phyloP scores from a whole-genome alignment of 2,113 vertebrate genomes.

The Protomyctophum bolini region DNA sequence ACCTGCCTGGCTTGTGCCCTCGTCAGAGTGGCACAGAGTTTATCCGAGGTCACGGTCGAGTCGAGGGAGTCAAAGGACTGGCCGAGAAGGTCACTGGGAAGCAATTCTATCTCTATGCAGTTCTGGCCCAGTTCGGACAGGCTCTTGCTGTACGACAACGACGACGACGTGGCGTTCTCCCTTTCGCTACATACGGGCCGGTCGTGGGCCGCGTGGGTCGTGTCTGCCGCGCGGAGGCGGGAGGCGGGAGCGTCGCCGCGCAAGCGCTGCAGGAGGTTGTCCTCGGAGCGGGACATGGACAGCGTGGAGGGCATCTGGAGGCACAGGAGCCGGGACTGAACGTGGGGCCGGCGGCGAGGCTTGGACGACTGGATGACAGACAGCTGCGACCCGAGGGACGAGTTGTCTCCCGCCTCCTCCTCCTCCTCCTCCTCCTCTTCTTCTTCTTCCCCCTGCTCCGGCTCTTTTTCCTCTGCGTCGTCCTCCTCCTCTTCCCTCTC shows the following conservation, averaged over 20 bases:
- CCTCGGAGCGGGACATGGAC: constrained; percentile 86
- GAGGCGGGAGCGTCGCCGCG: neutral
- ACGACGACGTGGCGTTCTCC: neutral
- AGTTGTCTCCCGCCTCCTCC: constrained; percentile 55
- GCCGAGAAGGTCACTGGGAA: constrained; percentile 24
- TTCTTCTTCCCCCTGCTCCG: constrained; percentile 35
- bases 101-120: constrained; percentile 31
- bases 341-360: constrained; percentile 80
- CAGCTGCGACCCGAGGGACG: constrained; percentile 59
- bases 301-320: constrained; percentile 57
- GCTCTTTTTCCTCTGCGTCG: constrained; percentile 14
- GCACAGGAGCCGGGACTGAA: constrained; percentile 76
- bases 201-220: neutral
- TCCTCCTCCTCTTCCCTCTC: constrained; percentile 63
- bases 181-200: neutral
- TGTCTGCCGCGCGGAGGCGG: neutral
- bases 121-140: constrained; percentile 76
- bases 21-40: constrained; percentile 51
- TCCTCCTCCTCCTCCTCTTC: constrained; percentile 55
- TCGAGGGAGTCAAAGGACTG: constrained; percentile 30
- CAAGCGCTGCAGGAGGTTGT: constrained; percentile 85
- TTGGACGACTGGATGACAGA: constrained; percentile 70
- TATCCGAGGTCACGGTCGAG: constrained; percentile 44
- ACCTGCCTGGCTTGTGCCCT: constrained; percentile 26
- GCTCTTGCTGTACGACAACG: constrained; percentile 81